phyloP scores from a whole-genome alignment of 2,113 vertebrate genomes.

The Delphinus delphis region DNA sequence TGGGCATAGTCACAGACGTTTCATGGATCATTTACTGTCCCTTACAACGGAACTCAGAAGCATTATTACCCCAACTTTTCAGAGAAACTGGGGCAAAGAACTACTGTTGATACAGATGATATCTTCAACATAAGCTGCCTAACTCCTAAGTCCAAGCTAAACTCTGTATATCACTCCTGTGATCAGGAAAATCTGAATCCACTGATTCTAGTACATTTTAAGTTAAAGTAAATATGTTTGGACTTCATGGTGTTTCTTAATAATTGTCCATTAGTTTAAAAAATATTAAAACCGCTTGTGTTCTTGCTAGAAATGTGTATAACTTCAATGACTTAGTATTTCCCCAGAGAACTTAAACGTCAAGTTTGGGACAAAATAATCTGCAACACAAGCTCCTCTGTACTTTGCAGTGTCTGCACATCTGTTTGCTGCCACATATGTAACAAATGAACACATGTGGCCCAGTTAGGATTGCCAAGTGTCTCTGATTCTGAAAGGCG shows the following conservation, averaged over 20 bases:
- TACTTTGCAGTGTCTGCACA: neutral
- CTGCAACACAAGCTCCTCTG: neutral
- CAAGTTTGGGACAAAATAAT: slow-evolving; percentile 25
- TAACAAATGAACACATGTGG: slow-evolving; percentile 28
- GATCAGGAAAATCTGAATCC: neutral
- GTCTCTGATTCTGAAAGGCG: neutral
- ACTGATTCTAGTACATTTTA: neutral
- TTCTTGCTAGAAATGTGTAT: neutral
- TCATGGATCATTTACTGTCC: neutral
- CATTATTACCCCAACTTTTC: neutral
- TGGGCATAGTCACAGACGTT: neutral
- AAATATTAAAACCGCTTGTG: slow-evolving; percentile 15
- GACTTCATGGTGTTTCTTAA: neutral
- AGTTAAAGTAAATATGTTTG: slow-evolving; percentile 29
- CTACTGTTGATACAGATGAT: neutral
- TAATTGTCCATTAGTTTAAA: slow-evolving; percentile 14
- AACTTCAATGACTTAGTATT: slow-evolving; percentile 20
- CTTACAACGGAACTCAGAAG: neutral
- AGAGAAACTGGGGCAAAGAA: neutral
- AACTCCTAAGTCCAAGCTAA: neutral
- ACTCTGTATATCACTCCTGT: neutral
- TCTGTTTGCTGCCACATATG: slow-evolving; percentile 33
- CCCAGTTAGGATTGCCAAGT: neutral
- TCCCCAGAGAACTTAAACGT: neutral
- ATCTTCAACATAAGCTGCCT: neutral